Evolutionary conservation across 64 coral and sea anemone species (phyloP), one percentile per base, ranked within the genome.

Genomic region (Acropora tenuis): DNA sequence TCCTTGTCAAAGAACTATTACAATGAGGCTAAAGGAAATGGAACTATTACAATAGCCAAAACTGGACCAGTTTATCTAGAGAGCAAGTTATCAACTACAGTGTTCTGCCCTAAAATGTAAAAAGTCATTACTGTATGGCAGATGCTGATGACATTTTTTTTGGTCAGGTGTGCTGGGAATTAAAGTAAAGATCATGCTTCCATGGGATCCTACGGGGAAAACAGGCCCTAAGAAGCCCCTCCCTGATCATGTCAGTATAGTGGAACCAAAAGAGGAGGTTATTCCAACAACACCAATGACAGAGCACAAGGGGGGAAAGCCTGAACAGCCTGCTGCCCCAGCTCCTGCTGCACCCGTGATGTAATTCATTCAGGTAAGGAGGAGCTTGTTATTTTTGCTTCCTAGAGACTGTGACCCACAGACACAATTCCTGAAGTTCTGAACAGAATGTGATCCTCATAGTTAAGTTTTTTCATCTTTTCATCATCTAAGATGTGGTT

Each of bases 201-300:
- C 97, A 50, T 99, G 97, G 97, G 97, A 99, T 47, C 94, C 94
- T 2, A 99, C 97, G 91, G 97, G 97, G 17, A 99, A 99, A 74
- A 99, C 94, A 83, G 97, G 97, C 0, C 97, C 97, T 1, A 99
- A 99, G 89, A 99, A 99, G 18, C 97, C 97, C 2, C 84, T 99
- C n/a, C 97, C 97, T 12, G 97, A 99, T 88, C 97, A 99, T 65
- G 97, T 99, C 84, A 99, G 97, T 49, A 99, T 99, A 60, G 97
- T 99, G 61, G 97, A 99, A 77, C 97, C 97, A 12, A 99, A 99
- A 77, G 97, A 99, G 7, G 97, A 99, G 79, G 79, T 96, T 20
- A 55, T 93, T 16, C 94, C 94, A 43, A 84, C 94, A 30, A 76
- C 81, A 5, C 97, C 97, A 3, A 80, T 90, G 11, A 96, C 97